Conservation (phyloP, 2,797 vertebrate species). For the Austrolebias charrua region DNA sequence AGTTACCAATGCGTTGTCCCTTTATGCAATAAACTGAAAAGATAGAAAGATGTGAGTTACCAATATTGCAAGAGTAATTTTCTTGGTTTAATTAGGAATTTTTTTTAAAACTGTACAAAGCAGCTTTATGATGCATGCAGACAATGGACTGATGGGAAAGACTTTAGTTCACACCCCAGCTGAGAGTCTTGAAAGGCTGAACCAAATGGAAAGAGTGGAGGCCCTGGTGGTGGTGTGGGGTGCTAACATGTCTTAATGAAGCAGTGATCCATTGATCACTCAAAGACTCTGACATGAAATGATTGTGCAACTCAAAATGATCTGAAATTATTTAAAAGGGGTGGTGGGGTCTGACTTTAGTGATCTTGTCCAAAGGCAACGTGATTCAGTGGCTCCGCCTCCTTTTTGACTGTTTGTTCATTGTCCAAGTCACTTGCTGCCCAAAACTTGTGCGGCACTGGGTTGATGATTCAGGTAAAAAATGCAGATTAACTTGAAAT, state of each 20-base stretch:
- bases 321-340: slow-evolving; percentile 23
- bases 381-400: slow-evolving; percentile 29
- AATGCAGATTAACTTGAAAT: slow-evolving; percentile 29
- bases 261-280: slow-evolving; percentile 25
- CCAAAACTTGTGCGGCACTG: slow-evolving; percentile 42
- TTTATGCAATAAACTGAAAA: no score
- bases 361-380: slow-evolving; percentile 36
- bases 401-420: slow-evolving; percentile 40
- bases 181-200: slow-evolving; percentile 38
- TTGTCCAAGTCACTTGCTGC: slow-evolving; percentile 50
- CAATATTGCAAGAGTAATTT: no score
- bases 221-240: slow-evolving; percentile 7
- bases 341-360: slow-evolving; percentile 21
- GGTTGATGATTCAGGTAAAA: slow-evolving; percentile 26
- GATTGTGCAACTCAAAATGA: slow-evolving; percentile 44
- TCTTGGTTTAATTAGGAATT: neutral
- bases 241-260: slow-evolving; percentile 34
- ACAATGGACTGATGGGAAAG: slow-evolving; percentile 62
- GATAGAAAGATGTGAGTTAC: neutral
- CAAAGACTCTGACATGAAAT: slow-evolving; percentile 28
- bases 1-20: no score
- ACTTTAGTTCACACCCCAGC: slow-evolving; percentile 59
- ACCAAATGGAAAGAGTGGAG: slow-evolving; percentile 18
- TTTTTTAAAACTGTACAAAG: neutral
- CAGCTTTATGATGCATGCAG: neutral